Evolutionary conservation across 2,888 invertebrate species (phyloP).

Genomic region (Poecilus cupreus): DNA sequence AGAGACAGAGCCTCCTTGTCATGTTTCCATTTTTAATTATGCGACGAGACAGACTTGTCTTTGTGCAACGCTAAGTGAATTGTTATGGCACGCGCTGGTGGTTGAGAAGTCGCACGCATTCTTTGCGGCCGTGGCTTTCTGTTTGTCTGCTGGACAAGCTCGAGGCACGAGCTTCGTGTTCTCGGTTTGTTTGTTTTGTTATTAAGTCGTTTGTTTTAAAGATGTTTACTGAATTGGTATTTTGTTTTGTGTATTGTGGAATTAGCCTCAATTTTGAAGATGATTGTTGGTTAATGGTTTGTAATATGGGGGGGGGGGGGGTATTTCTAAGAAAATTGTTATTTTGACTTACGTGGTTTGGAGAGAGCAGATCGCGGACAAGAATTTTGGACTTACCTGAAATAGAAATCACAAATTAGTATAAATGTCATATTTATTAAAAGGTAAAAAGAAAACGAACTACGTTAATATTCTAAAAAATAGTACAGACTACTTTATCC

Average conservation of each 20-base stretch:
- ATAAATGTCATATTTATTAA: too few species aligned
- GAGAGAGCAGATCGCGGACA: background rate
- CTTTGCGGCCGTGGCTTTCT: background rate
- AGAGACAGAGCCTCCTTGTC: constrained; percentile 31
- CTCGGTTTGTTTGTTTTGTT: background rate
- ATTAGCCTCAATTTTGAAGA: background rate
- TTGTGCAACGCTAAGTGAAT: constrained; percentile 29
- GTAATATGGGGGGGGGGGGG: too few species aligned
- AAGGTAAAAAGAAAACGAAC: too few species aligned
- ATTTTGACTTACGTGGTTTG: background rate
- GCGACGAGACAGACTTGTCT: background rate
- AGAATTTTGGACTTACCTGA: background rate
- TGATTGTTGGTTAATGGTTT: background rate
- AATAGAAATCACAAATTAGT: background rate
- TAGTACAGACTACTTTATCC: too few species aligned
- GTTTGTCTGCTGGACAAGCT: background rate
- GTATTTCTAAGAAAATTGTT: background rate
- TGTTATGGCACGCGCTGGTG: background rate
- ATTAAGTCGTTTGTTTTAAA: background rate
- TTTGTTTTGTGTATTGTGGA: background rate
- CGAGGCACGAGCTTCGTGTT: background rate
- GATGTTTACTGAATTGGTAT: background rate
- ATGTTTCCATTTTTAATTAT: constrained; percentile 58
- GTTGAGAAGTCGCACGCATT: background rate
- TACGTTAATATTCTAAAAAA: too few species aligned